Evolutionary conservation across 2,888 invertebrate genomes (phyloP), one percentile per base, ranked within the genome.

Genomic region (Leptinotarsa tumamoca): DNA sequence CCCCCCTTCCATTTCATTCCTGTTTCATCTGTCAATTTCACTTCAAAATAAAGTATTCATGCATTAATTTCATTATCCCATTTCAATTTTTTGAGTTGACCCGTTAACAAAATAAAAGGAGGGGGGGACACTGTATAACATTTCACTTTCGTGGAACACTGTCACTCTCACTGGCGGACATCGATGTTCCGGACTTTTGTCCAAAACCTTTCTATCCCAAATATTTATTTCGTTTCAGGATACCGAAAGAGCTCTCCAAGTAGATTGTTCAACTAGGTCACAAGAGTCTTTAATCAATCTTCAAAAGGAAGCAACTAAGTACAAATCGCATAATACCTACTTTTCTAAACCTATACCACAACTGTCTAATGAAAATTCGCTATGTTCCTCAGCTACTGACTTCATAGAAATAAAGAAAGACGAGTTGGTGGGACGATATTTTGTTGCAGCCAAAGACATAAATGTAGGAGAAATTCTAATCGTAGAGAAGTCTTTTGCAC

Each of bases 391-490:
- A 85, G 93, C 95, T 43, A 92, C 93, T 23, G 88, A 91, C 70
- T 92, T 92, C 79, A 83, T 95, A 27, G 89, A 90, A 83, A 84
- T 95, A 51, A 88, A 90, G 83, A 89, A 95, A 73, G 90, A 88
- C 51, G 82, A 90, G 68, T 89, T 90, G 50, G 91, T 92, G 87
- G 96, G 96, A 0, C 90, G 96, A 67, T 93, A 93, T 86, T 89
- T 96, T 4, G 88, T 93, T 70, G 94, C 95, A 1, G 91, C 90
- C 21, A 90, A 91, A 76, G 91, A 94, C 84, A 92, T 96, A 75
- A 86, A 89, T 79, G 92, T 94, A 0, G 95, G 95, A 68, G 95
- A 96, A 86, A 88, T 96, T 7, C 86, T 98, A 52, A 93, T 92
- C 1, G 89, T 94, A 67, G 98, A 98, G 87, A 76, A 93, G 73